Base-by-base conservation (phyloP, 2,888 invertebrate species). In the Lingula anatina region DNA sequence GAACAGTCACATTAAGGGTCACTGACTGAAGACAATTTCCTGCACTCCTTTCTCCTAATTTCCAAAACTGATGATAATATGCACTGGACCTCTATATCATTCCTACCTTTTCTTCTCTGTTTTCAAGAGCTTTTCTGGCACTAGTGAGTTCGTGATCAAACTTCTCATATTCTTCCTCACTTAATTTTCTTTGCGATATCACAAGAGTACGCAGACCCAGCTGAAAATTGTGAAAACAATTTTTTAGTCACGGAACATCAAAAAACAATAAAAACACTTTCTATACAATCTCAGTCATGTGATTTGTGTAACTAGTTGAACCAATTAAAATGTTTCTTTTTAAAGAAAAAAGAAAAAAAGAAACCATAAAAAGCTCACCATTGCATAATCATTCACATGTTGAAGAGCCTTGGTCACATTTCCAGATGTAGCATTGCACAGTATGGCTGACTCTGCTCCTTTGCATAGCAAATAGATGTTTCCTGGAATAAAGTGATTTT, bases 171-270 rank as follows among this genome's bases (percentile, higher is more conserved):
- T 92, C 89, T 2, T 83, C 81, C 9, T 46, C 45, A 7, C 56
- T 55, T 4, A 77, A 51, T 23, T 54, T 51, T 31, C 66, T 55
- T 57, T 83, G 83, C 0, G 87, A 90, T 18, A 93, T 81, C 0
- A 89, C 90, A 48, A 94, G 79, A 0, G 93, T 94, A 51, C 94
- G 80, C 15, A 92, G 78, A 28, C 94, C 94, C 66, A 68, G 56
- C 73, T 74, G 58, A 39, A 39, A 9, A 18, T 7, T 9, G n/a
- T 21, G 9, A 39, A 7, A 21, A 39, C 20, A 27, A 36, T 31
- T 27, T n/a, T 31, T 28, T 9, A 46, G 21, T 20, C 46, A 58
- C 24, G 43, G 5, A 53, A 25, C 46, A 15, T 12, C 45, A 2
- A 18, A 18, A 12, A 15, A 37, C 15, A 9, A 45, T 12, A 21